Evolutionary conservation across 2,113 vertebrate species (phyloP).

Genomic region (Oryzias woworae): DNA sequence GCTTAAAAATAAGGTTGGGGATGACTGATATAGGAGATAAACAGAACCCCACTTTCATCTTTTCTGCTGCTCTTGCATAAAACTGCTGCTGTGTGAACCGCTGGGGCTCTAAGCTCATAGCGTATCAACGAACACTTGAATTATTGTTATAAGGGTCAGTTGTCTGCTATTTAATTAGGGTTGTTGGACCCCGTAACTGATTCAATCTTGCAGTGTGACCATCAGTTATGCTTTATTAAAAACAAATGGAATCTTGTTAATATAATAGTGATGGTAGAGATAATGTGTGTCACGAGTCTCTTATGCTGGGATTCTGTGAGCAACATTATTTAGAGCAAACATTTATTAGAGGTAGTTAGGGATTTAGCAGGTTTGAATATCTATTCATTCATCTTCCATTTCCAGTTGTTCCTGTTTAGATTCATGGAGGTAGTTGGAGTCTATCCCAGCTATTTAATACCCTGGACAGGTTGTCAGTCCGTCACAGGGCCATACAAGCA

Average conservation of each 20-base stretch:
- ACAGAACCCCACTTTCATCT: slow-evolving; percentile 1
- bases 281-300: slow-evolving; percentile 32
- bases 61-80: neutral
- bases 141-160: slow-evolving; percentile 46
- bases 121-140: slow-evolving; percentile 35
- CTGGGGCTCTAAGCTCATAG: slow-evolving; percentile 18
- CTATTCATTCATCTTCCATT: too few relatives aligned
- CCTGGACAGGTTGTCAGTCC: too few relatives aligned
- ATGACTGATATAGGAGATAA: neutral
- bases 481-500: too few relatives aligned
- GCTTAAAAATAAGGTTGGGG: too few relatives aligned
- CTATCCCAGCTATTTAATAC: too few relatives aligned
- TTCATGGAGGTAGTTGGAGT: too few relatives aligned
- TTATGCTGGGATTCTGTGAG: slow-evolving; percentile 22
- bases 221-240: slow-evolving; percentile 54
- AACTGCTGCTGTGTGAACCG: slow-evolving; percentile 26
- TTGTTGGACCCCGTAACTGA: slow-evolving; percentile 33
- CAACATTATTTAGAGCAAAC: slow-evolving; percentile 31
- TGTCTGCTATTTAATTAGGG: slow-evolving; percentile 57
- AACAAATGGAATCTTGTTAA: slow-evolving; percentile 58
- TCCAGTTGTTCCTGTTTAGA: too few relatives aligned
- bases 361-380: too few relatives aligned
- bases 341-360: slow-evolving; percentile 24
- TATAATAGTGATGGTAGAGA: slow-evolving; percentile 51
- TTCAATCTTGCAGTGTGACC: slow-evolving; percentile 56